Conservation (phyloP, 1,140 invertebrate genomes). For the Microplitis demolitor region DNA sequence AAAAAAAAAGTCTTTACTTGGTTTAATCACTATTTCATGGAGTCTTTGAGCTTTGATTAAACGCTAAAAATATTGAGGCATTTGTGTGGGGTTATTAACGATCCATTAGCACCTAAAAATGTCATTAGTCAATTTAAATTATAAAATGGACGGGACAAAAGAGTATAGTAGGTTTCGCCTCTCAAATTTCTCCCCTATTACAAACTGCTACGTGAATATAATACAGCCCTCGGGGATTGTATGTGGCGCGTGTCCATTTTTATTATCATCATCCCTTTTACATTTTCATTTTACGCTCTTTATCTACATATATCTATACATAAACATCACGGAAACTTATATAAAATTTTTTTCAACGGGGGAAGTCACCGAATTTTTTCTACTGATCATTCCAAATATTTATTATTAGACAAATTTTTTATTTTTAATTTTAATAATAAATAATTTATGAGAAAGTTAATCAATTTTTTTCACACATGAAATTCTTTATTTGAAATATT, state of each 20-base stretch:
- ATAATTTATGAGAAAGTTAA: too few species aligned
- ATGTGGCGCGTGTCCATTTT: constrained; percentile 22
- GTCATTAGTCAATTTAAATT: constrained; percentile 14
- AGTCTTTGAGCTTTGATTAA: too few species aligned
- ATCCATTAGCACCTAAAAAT: constrained; percentile 53
- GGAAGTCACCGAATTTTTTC: too few species aligned
- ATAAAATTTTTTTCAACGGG: too few species aligned
- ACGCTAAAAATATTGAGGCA: constrained; percentile 9
- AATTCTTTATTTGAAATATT: too few species aligned
- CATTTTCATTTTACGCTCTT: neutral
- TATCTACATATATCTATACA: neutral
- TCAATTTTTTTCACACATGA: too few species aligned
- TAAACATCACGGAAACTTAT: neutral
- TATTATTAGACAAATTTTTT: too few species aligned
- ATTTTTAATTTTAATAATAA: too few species aligned
- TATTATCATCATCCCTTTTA: constrained; percentile 2
- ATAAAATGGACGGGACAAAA: neutral
- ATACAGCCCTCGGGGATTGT: constrained; percentile 25
- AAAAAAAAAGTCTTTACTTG: too few species aligned
- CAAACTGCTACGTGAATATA: constrained; percentile 28
- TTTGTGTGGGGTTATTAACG: constrained; percentile 41
- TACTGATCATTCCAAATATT: too few species aligned
- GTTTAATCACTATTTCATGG: too few species aligned
- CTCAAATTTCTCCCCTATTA: constrained; percentile 20
- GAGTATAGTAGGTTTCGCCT: constrained; percentile 6